Percentiles rank a stretch among this genome's conserved stretches.
phyloP scores from a whole-genome alignment of 2,888 invertebrate genomes.

The Aspidiotus rigidus region DNA sequence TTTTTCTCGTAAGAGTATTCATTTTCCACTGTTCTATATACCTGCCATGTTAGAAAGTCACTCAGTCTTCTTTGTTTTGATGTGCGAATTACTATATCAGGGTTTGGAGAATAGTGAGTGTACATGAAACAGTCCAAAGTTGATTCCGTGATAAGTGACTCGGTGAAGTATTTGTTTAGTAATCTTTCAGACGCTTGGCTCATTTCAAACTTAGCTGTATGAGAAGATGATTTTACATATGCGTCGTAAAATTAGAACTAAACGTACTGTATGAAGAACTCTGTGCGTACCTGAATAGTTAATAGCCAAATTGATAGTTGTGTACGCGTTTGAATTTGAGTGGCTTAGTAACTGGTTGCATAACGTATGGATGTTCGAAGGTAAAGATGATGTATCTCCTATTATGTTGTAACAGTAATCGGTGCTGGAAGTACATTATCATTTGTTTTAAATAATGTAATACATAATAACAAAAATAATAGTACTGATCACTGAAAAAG shows the following conservation, averaged over 20 bases:
- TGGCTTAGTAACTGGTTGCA: constrained; percentile 1
- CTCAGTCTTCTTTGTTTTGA: constrained; percentile 16
- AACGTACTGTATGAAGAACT: too few species aligned
- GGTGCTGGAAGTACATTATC: background rate
- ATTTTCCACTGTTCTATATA: background rate
- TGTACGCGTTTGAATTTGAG: constrained; percentile 10
- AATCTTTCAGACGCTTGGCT: constrained; percentile 3
- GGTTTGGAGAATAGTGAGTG: background rate
- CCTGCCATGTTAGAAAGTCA: constrained; percentile 29
- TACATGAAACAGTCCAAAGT: constrained; percentile 6
- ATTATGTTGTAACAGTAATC: constrained; percentile 9
- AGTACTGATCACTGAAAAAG: background rate
- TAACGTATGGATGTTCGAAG: constrained; percentile 8
- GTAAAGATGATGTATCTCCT: constrained; percentile 16
- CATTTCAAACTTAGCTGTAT: constrained; percentile 13
- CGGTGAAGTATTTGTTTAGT: background rate
- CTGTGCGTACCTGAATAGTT: constrained; percentile 22
- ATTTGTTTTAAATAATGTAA: too few species aligned
- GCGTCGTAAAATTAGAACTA: too few species aligned
- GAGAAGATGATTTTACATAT: background rate
- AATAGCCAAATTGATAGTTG: constrained; percentile 18
- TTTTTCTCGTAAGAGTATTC: background rate
- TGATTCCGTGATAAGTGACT: background rate
- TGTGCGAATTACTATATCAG: constrained; percentile 15
- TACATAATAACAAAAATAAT: background rate